Evolutionary conservation across 2,113 vertebrate genomes (phyloP).

Genomic region (Rhinoptilus africanus): DNA sequence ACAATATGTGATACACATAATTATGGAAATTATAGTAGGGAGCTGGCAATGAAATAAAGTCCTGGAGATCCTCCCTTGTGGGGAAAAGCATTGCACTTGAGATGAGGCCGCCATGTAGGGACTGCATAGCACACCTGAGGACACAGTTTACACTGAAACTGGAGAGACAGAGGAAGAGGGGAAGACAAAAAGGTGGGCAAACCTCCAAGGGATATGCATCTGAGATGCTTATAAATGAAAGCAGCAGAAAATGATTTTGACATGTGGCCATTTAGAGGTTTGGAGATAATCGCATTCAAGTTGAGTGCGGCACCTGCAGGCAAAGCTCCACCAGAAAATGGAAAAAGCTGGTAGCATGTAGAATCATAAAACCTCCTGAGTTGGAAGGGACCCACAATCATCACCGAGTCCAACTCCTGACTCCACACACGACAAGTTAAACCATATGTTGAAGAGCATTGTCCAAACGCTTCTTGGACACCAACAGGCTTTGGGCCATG

Average conservation of each 20-base stretch:
- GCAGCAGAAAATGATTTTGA: background rate
- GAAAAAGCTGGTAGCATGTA: background rate
- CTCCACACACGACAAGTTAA: background rate
- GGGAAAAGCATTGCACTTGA: background rate
- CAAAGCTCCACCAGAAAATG: background rate
- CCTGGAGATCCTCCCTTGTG: background rate
- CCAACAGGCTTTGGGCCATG: background rate
- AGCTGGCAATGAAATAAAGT: background rate
- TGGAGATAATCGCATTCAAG: fast-evolving
- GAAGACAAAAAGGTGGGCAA: background rate
- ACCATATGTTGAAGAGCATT: background rate
- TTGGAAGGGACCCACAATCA: fast-evolving
- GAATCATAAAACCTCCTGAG: background rate
- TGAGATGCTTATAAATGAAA: background rate
- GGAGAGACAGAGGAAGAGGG: background rate
- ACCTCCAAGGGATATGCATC: background rate
- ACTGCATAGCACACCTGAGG: background rate
- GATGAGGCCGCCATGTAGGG: background rate
- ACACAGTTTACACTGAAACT: background rate
- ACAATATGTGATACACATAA: background rate
- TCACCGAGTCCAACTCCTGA: background rate
- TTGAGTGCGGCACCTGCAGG: background rate
- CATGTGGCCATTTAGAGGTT: background rate
- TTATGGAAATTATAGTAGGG: slow-evolving; percentile 2
- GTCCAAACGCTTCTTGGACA: background rate